Conservation (phyloP, 2,797 vertebrate species). For the Borostomias antarcticus region DNA sequence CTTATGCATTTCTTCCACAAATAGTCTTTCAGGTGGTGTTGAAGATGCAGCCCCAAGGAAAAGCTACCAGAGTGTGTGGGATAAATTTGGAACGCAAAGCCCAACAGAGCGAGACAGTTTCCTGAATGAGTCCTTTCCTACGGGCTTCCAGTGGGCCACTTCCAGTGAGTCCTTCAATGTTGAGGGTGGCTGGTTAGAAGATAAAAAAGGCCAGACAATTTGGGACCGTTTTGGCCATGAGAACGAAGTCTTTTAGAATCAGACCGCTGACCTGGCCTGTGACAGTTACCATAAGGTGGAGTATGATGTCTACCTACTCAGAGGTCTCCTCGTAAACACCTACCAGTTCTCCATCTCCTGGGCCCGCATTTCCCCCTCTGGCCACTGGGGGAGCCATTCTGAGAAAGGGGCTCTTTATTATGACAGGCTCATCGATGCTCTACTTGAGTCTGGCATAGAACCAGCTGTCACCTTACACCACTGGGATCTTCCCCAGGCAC, state of each 20-base stretch:
- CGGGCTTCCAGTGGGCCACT: conserved; percentile 86
- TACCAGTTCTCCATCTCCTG: conserved; percentile 96
- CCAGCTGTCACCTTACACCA: conserved; percentile 90
- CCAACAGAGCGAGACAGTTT: conserved; percentile 77
- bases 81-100: conserved; percentile 73
- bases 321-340: conserved; percentile 80
- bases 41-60: conserved; percentile 12
- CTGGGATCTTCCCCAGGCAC: conserved; percentile 90
- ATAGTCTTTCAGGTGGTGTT: conserved; percentile 5
- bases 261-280: conserved; percentile 83
- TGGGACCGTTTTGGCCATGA: conserved; percentile 85
- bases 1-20: conserved; percentile 11
- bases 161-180: conserved; percentile 88
- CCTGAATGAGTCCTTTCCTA: conserved; percentile 78
- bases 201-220: conserved; percentile 85
- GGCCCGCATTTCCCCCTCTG: conserved; percentile 88
- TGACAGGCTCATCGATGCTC: conserved; percentile 79
- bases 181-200: conserved; percentile 90
- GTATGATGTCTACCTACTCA: conserved; percentile 85
- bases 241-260: conserved; percentile 62
- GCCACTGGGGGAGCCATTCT: conserved; percentile 64
- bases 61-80: conserved; percentile 77
- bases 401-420: conserved; percentile 83
- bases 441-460: conserved; percentile 79
- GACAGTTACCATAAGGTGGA: conserved; percentile 90